Evolutionary conservation across 64 coral and sea anemone species (phyloP).

Genomic region (Montipora sp.): DNA sequence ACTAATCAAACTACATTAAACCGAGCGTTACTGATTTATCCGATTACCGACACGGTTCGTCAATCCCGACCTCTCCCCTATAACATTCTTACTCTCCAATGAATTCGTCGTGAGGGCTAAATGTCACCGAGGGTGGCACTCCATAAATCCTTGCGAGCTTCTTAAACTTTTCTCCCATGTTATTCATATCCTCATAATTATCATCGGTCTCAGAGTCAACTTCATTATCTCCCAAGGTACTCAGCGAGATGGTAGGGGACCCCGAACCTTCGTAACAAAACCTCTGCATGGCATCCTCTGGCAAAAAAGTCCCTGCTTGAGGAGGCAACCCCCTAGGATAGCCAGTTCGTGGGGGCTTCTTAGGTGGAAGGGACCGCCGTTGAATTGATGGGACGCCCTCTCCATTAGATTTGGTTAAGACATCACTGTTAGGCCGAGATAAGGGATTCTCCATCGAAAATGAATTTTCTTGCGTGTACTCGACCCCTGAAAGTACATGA

Average conservation of each 20-base stretch:
- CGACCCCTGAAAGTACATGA: neutral
- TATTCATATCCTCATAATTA: constrained; percentile 61
- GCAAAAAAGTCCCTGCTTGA: constrained; percentile 60
- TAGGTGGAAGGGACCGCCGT: constrained; percentile 4
- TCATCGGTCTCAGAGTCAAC: constrained; percentile 44
- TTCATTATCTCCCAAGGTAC: constrained; percentile 69
- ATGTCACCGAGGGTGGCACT: constrained; percentile 65
- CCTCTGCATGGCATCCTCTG: constrained; percentile 61
- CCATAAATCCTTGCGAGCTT: constrained; percentile 85
- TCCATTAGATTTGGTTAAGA: neutral
- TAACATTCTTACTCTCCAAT: constrained; percentile 42
- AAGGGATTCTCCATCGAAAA: constrained; percentile 25
- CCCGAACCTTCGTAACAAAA: constrained; percentile 85
- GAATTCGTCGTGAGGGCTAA: constrained; percentile 77
- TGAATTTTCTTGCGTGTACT: neutral
- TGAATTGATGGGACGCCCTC: neutral
- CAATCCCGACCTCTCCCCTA: neutral
- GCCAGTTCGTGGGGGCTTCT: constrained; percentile 10
- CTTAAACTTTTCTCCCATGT: constrained; percentile 78
- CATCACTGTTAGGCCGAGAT: constrained; percentile 16
- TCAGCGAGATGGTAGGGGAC: constrained; percentile 81
- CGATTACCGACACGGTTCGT: neutral
- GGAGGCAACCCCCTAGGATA: constrained; percentile 18
- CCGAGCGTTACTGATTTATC: too few relatives aligned
- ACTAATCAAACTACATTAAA: too few relatives aligned